Evolutionary conservation across 2,113 vertebrate species (phyloP).

Genomic region (Cottus gobio): DNA sequence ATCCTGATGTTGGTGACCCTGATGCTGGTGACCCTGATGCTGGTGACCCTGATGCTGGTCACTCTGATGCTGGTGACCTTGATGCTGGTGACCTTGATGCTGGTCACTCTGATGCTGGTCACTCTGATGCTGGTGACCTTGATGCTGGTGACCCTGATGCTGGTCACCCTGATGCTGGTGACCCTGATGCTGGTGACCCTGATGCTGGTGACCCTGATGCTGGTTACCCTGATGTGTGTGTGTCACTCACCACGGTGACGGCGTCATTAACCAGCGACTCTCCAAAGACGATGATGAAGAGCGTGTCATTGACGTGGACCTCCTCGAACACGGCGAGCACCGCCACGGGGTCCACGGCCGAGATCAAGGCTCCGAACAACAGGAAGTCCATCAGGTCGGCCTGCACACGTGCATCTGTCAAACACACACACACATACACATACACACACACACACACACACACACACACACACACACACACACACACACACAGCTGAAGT

Average conservation of each 20-base stretch:
- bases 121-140: too few relatives aligned
- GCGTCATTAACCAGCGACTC: constrained; percentile 98
- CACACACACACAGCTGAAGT: too few relatives aligned
- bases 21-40: too few relatives aligned
- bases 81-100: too few relatives aligned
- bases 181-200: too few relatives aligned
- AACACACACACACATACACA: constrained; percentile 16
- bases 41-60: too few relatives aligned
- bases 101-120: too few relatives aligned
- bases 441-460: neutral
- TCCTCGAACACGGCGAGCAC: constrained; percentile 96
- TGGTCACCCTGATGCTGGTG: too few relatives aligned
- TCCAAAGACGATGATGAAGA: constrained; percentile 98
- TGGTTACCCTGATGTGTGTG: neutral
- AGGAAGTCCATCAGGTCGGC: constrained; percentile 95
- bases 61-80: too few relatives aligned
- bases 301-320: constrained; percentile 95
- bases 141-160: too few relatives aligned
- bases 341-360: constrained; percentile 95
- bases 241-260: constrained; percentile 93
- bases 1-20: too few relatives aligned
- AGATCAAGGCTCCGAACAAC: constrained; percentile 94
- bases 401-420: constrained; percentile 85
- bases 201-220: too few relatives aligned
- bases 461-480: constrained; percentile 14